Percentiles rank a stretch among this genome's conserved stretches.
Conservation (phyloP, 2,113 vertebrate species). For the Brienomyrus longianalis region DNA sequence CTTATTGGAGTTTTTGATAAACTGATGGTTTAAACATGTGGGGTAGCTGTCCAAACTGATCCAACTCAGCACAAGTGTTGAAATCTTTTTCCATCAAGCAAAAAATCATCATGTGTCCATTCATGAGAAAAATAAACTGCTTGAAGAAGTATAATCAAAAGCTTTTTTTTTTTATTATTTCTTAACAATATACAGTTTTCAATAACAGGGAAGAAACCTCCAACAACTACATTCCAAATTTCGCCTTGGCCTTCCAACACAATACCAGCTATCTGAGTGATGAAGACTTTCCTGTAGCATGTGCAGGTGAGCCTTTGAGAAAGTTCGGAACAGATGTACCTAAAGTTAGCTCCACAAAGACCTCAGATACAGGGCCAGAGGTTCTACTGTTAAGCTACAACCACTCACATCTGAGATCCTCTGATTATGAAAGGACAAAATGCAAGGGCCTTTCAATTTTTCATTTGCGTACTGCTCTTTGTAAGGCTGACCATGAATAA, state of each 20-base stretch:
- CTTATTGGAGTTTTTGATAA: neutral
- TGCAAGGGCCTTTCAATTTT: slow-evolving; percentile 49
- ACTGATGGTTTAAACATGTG: neutral
- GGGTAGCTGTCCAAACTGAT: neutral
- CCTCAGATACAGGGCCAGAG: neutral
- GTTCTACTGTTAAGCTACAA: slow-evolving; percentile 35
- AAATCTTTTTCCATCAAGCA: neutral
- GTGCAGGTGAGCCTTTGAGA: neutral
- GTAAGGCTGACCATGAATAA: slow-evolving; percentile 56
- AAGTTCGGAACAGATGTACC: neutral
- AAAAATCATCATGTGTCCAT: neutral
- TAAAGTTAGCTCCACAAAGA: neutral
- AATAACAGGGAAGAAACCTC: neutral
- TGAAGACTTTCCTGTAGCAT: neutral
- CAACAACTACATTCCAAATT: neutral
- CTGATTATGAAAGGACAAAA: slow-evolving; percentile 45
- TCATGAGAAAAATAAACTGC: neutral
- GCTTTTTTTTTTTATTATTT: neutral
- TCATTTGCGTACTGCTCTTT: slow-evolving; percentile 33
- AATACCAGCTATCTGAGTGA: neutral
- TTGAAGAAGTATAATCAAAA: neutral
- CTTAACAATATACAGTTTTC: neutral
- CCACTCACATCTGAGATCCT: slow-evolving; percentile 42
- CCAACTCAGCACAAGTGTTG: neutral
- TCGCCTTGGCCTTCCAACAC: neutral